Percentiles rank a stretch among this genome's conserved stretches.
Evolutionary conservation across 2,113 vertebrate species (phyloP).

Genomic region (Polypterus senegalus): DNA sequence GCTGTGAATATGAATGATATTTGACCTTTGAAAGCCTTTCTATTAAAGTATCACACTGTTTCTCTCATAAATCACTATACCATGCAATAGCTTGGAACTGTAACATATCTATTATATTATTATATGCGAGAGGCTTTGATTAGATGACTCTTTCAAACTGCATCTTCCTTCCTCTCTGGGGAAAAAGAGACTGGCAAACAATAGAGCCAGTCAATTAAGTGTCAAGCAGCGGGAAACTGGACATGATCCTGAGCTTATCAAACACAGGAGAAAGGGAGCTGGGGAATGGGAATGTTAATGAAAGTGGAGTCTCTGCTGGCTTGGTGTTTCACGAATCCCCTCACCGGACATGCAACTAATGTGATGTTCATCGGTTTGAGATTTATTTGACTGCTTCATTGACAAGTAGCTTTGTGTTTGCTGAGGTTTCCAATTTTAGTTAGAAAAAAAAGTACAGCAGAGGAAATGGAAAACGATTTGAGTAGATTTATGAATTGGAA

Average conservation of each 20-base stretch:
- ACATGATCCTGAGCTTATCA: neutral
- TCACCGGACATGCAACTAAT: no score
- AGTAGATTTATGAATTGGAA: no score
- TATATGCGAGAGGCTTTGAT: neutral
- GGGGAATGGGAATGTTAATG: neutral
- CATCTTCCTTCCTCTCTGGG: neutral
- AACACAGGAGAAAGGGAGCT: neutral
- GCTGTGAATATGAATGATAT: neutral
- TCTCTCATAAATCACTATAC: neutral
- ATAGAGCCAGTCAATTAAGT: neutral
- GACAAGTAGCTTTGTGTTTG: no score
- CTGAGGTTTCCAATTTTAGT: no score
- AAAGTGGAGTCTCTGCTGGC: neutral
- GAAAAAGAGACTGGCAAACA: neutral
- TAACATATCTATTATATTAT: neutral
- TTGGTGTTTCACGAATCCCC: no score
- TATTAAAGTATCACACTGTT: neutral
- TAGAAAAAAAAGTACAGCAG: no score
- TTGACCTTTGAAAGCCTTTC: neutral
- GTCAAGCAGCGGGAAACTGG: neutral
- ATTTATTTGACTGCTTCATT: no score
- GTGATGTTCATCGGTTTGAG: no score
- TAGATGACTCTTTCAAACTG: neutral
- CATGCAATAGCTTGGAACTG: neutral
- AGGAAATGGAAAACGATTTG: no score